Percentiles rank a stretch among this genome's conserved stretches.
These are phyloP conservation scores for Linnaemya tessellans DNA, from an alignment of 2,888 invertebrate genomes.

Conservation along the genomic window DNA sequence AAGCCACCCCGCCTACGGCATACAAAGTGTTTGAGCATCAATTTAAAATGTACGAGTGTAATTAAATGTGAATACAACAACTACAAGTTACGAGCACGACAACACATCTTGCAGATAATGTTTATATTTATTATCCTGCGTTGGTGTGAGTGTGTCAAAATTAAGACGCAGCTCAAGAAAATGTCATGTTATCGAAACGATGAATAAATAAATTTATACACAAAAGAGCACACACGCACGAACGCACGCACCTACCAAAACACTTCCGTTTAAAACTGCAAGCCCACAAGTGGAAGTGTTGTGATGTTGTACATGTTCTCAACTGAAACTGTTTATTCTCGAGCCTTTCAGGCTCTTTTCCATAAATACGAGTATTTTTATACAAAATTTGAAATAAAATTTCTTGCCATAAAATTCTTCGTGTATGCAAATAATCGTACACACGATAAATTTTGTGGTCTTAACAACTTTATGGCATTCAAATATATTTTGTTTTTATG, in stretches of 20 bases:
- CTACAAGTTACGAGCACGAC: slow-evolving; percentile 10
- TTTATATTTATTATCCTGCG: slow-evolving; percentile 41
- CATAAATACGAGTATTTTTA: slow-evolving; percentile 36
- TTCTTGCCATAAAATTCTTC: slow-evolving; percentile 58
- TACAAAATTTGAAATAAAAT: slow-evolving; percentile 54
- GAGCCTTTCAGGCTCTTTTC: background rate
- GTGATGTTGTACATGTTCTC: no score
- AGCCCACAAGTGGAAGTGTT: background rate
- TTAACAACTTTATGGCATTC: slow-evolving; percentile 54
- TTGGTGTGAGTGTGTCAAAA: slow-evolving; percentile 11
- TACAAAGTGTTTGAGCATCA: background rate
- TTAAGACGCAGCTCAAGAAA: slow-evolving; percentile 36
- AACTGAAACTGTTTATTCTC: background rate
- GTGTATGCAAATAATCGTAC: slow-evolving; percentile 54
- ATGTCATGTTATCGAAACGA: slow-evolving; percentile 28
- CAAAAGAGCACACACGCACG: background rate
- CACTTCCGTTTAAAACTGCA: slow-evolving; percentile 1
- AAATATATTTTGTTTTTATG: slow-evolving; percentile 10
- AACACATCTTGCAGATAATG: slow-evolving; percentile 54
- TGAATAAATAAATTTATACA: slow-evolving; percentile 32
- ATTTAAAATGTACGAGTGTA: background rate
- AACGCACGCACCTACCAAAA: background rate
- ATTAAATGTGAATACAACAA: slow-evolving; percentile 54
- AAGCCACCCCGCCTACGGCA: background rate
- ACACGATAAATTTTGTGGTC: slow-evolving; percentile 48